Percentiles rank a stretch among this genome's conserved stretches.
phyloP scores from a whole-genome alignment of 2,888 invertebrate species.

The Gandaritis pyraliata region DNA sequence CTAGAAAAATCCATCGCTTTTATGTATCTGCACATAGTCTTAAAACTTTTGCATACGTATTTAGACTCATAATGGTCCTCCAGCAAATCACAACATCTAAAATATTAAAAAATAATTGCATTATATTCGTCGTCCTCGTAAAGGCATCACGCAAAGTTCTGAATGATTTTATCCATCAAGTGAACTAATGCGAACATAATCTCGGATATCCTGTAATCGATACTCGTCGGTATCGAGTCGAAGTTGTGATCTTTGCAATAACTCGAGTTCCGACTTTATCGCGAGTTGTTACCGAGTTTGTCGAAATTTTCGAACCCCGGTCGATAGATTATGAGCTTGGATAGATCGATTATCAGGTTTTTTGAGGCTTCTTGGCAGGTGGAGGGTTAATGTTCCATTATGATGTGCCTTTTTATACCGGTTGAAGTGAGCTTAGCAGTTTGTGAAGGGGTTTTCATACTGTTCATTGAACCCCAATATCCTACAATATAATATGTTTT shows the following conservation, averaged over 20 bases:
- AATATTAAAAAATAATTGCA: conserved; percentile 23
- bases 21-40: no score
- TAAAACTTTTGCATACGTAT: no score
- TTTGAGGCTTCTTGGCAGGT: conserved; percentile 25
- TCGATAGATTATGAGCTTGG: conserved; percentile 38
- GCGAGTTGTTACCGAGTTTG: conserved; percentile 59
- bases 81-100: no score
- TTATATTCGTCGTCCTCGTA: conserved; percentile 36
- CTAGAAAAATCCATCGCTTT: no score
- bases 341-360: conserved; percentile 31
- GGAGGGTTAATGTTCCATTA: conserved; percentile 27
- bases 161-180: conserved; percentile 40
- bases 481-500: background rate
- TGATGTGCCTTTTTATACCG: conserved; percentile 16
- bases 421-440: background rate
- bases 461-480: background rate
- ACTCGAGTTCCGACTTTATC: conserved; percentile 56
- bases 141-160: conserved; percentile 35
- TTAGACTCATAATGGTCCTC: no score
- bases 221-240: conserved; percentile 33
- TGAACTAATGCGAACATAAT: conserved; percentile 43
- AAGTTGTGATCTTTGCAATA: conserved; percentile 53
- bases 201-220: conserved; percentile 44
- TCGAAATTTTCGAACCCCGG: conserved; percentile 42
- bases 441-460: background rate